A percentile compares a stretch with the other conserved stretches of the same genome.
phyloP scores from a whole-genome alignment of 2,113 vertebrate species.

The Tichodroma muraria region DNA sequence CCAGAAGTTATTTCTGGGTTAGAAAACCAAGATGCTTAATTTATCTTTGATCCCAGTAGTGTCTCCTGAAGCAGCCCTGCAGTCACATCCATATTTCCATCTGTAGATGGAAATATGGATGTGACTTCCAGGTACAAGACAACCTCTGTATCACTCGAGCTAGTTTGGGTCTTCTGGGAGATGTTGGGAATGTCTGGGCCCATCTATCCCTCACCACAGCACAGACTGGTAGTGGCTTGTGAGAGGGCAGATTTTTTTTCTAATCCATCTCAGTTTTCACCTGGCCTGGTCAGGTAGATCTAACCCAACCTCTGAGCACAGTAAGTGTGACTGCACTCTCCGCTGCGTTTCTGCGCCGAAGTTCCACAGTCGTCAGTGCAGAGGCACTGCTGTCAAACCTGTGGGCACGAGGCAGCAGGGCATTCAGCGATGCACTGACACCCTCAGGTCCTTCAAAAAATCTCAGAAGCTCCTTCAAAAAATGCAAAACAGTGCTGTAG shows the following conservation, averaged over 20 bases:
- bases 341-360: not conserved
- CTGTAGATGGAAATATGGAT: not conserved
- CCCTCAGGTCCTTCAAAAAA: accelerated
- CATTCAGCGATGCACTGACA: not conserved
- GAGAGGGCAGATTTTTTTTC: not conserved
- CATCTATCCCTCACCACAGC: not conserved
- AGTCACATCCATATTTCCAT: no score
- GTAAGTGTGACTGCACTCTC: not conserved
- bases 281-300: not conserved
- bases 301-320: not conserved
- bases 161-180: not conserved
- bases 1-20: not conserved
- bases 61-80: no score
- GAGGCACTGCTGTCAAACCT: not conserved
- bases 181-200: not conserved
- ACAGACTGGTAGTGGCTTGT: not conserved
- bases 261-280: not conserved
- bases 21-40: not conserved
- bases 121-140: not conserved
- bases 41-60: not conserved
- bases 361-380: accelerated
- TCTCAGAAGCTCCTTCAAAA: not conserved
- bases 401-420: not conserved
- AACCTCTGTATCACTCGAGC: not conserved
- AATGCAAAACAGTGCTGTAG: not conserved